These are phyloP conservation scores for Platycnemis pennipes DNA, from an alignment of 2,888 invertebrate genomes.

Conservation along the genomic window DNA sequence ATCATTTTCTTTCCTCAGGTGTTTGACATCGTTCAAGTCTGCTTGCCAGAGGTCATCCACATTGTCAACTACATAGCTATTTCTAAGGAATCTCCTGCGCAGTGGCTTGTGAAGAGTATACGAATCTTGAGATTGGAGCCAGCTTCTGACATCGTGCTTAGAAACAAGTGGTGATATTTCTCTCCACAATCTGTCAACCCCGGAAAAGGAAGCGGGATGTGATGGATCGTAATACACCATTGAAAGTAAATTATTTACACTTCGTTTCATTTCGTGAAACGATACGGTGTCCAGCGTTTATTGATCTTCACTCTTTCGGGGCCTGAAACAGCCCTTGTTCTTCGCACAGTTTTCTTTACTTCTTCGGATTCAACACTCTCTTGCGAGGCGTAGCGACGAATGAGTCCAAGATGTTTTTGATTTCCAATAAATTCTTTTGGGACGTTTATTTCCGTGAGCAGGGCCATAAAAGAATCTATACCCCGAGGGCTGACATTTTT, in stretches of 20 bases:
- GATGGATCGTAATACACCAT: not conserved
- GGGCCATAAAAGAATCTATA: no score
- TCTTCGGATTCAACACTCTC: not conserved
- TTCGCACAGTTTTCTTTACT: slow-evolving; percentile 69
- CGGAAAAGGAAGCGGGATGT: not conserved
- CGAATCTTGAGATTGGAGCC: not conserved
- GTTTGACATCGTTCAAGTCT: not conserved
- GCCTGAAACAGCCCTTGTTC: not conserved
- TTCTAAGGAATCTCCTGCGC: no score
- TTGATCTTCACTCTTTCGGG: slow-evolving; percentile 69
- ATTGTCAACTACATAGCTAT: slow-evolving; percentile 71
- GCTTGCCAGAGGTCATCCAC: slow-evolving; percentile 73
- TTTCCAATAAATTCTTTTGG: not conserved
- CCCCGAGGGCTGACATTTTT: no score
- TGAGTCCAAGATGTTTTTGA: not conserved
- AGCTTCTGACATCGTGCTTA: not conserved
- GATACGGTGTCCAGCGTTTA: slow-evolving; percentile 72
- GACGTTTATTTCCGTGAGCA: not conserved
- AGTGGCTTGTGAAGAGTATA: not conserved
- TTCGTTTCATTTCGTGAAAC: slow-evolving; percentile 69
- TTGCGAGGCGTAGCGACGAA: not conserved
- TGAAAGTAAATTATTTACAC: not conserved
- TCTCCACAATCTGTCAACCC: not conserved
- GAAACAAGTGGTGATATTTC: not conserved
- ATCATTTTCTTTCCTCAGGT: not conserved